Evolutionary conservation across 2,888 invertebrate genomes (phyloP), one percentile per base, ranked within the genome.

Genomic region (Cremastobaeus sp.): DNA sequence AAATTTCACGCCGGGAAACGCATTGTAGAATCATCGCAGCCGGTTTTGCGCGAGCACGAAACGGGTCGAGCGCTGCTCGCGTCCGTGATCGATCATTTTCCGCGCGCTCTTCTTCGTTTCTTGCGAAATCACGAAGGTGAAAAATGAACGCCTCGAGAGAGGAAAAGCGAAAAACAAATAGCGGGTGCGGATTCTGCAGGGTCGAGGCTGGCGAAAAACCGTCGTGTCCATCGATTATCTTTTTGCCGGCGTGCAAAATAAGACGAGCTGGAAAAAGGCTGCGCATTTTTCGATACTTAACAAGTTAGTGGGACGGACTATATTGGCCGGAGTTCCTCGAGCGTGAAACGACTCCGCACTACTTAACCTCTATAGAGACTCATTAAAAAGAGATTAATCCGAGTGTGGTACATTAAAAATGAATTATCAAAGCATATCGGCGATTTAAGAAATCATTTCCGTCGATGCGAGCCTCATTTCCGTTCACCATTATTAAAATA

Each of bases 311-410:
- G 12, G 45, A 20, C 45, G 28, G 20, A 18, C 47, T 45, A 15
- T 48, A 52, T 55, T 55, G 55, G 32, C 17, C 48, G 6, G 50
- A 57, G 20, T 69, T 60, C 39, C 30, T 60, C 45, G 28, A 69
- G 60, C 69, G 57, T 64, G 48, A 70, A 70, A 70, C 55, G 50
- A 52, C 39, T 54, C 15, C n/a, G 70, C 35, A 35, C 60, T 55
- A 60, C 62, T 64, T 62, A 70, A 62, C 62, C 41, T 70, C 37
- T 52, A 55, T 48, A 9, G 21, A 34, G 45, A 39, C 25, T 52
- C 60, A 69, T 69, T 69, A 69, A 54, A 52, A 54, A 54, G 21
- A 54, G 39, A 70, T 70, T 70, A 70, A 70, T 52, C 62, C 4
- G 34, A 62, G 48, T 34, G 30, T 30, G 20, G 37, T 17, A 18